A percentile compares a stretch with the other conserved stretches of the same genome.
phyloP scores from a whole-genome alignment of 2,888 invertebrate genomes.

The Cryptocephalus moraei region DNA sequence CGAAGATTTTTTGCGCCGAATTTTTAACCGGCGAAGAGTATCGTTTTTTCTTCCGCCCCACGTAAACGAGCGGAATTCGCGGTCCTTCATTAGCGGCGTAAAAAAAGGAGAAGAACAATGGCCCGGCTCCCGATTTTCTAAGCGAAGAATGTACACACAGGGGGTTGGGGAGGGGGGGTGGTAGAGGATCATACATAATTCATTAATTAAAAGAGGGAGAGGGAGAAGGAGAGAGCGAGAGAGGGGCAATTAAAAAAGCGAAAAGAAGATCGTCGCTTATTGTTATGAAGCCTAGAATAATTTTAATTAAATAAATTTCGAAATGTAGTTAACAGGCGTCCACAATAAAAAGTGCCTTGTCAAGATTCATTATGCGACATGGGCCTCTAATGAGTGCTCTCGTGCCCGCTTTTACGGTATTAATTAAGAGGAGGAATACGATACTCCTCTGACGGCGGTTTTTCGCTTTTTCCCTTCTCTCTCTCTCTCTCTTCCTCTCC shows the following conservation, averaged over 20 bases:
- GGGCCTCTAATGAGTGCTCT: constrained; percentile 38
- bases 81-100: too few relatives aligned
- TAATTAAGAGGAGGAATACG: constrained; percentile 33
- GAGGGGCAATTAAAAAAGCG: constrained; percentile 17
- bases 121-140: too few relatives aligned
- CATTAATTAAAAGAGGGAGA: constrained; percentile 27
- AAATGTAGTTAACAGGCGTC: constrained; percentile 34
- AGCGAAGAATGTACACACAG: too few relatives aligned
- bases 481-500: too few relatives aligned
- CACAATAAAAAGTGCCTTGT: constrained; percentile 37
- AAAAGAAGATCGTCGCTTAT: constrained; percentile 18
- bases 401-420: constrained; percentile 34
- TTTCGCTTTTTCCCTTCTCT: not conserved
- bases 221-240: constrained; percentile 27
- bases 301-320: constrained; percentile 37
- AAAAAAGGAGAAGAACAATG: too few relatives aligned
- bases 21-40: too few relatives aligned
- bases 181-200: constrained; percentile 14
- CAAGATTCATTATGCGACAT: constrained; percentile 38
- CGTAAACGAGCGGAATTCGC: too few relatives aligned
- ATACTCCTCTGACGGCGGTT: not conserved
- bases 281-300: constrained; percentile 28
- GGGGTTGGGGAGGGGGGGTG: not conserved
- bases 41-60: too few relatives aligned
- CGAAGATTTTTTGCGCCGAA: too few relatives aligned